Conservation (phyloP, 2,888 invertebrate genomes). For the Pseudoips prasinana region DNA sequence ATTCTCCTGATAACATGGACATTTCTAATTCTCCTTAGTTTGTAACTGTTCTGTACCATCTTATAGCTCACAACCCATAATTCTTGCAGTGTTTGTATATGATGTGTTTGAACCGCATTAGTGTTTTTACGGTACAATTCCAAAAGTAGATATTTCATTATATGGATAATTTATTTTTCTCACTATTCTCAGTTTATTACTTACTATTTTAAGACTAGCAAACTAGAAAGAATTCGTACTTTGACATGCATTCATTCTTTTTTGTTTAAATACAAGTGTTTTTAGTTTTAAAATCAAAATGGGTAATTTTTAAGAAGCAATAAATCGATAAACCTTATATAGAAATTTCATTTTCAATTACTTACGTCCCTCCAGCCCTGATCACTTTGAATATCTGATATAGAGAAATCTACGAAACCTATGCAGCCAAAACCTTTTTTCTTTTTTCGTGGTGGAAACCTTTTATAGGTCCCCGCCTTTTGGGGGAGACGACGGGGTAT, state of each 20-base stretch:
- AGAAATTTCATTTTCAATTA: background rate
- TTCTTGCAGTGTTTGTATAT: background rate
- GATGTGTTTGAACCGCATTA: background rate
- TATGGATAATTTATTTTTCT: too few relatives aligned
- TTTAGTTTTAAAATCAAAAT: conserved; percentile 9
- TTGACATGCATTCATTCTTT: too few relatives aligned
- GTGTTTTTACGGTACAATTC: conserved; percentile 1
- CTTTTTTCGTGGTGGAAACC: too few relatives aligned
- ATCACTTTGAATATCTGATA: too few relatives aligned
- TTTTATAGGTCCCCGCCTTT: too few relatives aligned
- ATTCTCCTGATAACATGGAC: conserved; percentile 88
- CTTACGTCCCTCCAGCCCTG: too few relatives aligned
- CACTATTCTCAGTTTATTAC: too few relatives aligned
- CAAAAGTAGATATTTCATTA: conserved; percentile 7
- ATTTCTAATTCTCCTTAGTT: conserved; percentile 88
- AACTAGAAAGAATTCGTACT: too few relatives aligned
- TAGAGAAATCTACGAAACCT: too few relatives aligned
- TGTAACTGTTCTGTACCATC: conserved; percentile 1
- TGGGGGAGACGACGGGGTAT: too few relatives aligned
- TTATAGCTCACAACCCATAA: background rate
- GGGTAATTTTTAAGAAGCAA: conserved; percentile 26
- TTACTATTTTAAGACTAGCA: too few relatives aligned
- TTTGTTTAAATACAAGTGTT: conserved; percentile 4
- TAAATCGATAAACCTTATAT: conserved; percentile 14
- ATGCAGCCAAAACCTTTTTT: too few relatives aligned